A percentile compares a stretch with the other conserved stretches of the same genome.
Conservation (phyloP, 1,140 invertebrate species). For the Brachionus rotundiformis region DNA sequence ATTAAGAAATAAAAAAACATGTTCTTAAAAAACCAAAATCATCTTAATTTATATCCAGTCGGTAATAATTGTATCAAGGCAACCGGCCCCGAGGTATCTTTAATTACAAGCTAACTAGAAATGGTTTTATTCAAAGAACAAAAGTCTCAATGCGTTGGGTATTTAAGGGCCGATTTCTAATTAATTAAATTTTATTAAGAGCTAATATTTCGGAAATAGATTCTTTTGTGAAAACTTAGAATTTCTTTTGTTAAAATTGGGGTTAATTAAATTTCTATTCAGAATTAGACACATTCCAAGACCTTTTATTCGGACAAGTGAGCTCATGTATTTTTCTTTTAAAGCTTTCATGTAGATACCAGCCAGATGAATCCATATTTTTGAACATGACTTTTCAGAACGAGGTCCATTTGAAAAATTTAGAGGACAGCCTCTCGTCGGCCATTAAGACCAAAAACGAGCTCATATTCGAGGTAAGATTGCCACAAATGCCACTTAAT, state of each 20-base stretch:
- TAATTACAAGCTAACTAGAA: neutral
- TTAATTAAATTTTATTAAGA: neutral
- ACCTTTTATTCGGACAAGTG: neutral
- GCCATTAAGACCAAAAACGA: constrained; percentile 35
- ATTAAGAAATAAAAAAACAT: no score
- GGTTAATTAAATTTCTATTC: constrained; percentile 12
- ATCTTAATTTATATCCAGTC: neutral
- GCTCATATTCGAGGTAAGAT: constrained; percentile 38
- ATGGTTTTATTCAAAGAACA: neutral
- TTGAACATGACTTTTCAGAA: constrained; percentile 47
- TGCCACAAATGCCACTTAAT: no score
- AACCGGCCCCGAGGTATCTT: neutral
- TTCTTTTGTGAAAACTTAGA: neutral
- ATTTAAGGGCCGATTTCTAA: neutral
- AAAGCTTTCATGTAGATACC: constrained; percentile 29
- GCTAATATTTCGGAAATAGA: constrained; percentile 25
- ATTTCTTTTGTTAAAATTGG: constrained; percentile 1
- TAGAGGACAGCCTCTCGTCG: constrained; percentile 16
- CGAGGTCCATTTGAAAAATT: constrained; percentile 34
- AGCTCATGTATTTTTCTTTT: neutral
- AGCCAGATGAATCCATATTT: constrained; percentile 28
- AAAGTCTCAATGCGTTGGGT: neutral
- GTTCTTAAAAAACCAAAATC: neutral
- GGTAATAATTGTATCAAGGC: neutral
- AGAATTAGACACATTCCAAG: neutral